A percentile compares a stretch with the other conserved stretches of the same genome.
Conservation (phyloP, 2,888 invertebrate species). For the Eupithecia dodoneata region DNA sequence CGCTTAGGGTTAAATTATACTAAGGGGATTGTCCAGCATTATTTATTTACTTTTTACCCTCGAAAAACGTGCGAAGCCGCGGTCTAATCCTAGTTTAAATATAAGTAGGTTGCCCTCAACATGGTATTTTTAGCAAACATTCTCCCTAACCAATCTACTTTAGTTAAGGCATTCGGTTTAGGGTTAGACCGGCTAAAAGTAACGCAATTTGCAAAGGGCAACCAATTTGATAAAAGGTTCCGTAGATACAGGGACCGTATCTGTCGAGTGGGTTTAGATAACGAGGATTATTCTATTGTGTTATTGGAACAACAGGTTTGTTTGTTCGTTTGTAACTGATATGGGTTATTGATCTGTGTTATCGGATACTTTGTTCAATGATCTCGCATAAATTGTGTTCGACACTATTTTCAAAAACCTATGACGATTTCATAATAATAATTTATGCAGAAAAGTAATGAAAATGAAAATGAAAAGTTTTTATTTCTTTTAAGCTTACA, state of each 20-base stretch:
- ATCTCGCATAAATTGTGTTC: not conserved
- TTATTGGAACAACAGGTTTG: conserved; percentile 16
- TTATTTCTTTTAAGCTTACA: too few species aligned
- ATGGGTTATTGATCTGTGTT: not conserved
- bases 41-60: too few species aligned
- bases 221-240: conserved; percentile 33
- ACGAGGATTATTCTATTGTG: conserved; percentile 26
- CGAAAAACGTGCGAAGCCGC: not conserved
- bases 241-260: conserved; percentile 34
- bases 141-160: not conserved
- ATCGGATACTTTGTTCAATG: not conserved
- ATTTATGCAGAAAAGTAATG: too few species aligned
- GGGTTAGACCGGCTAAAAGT: conserved; percentile 9
- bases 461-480: too few species aligned
- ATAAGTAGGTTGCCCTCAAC: not conserved
- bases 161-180: not conserved
- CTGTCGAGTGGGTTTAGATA: conserved; percentile 39
- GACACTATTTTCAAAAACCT: not conserved
- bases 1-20: too few species aligned
- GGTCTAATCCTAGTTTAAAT: not conserved
- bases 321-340: not conserved
- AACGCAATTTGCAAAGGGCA: conserved; percentile 20
- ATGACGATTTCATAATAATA: not conserved
- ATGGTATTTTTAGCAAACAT: not conserved
- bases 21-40: too few species aligned